Evolutionary conservation across 2,113 vertebrate species (phyloP).

Genomic region (Rafetus swinhoei): DNA sequence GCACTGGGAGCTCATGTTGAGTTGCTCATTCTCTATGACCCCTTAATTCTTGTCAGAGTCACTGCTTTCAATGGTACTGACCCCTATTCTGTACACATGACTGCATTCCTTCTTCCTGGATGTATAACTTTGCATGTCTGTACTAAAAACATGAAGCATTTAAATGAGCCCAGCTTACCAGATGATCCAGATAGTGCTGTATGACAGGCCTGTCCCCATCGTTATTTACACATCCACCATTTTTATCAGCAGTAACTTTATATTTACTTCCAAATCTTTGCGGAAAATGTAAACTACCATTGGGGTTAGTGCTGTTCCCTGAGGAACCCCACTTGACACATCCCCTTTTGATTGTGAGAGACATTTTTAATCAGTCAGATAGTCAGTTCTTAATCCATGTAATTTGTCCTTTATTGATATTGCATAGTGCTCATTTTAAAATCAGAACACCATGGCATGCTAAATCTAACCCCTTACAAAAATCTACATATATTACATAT

Average conservation of each 20-base stretch:
- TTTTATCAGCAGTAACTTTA: neutral
- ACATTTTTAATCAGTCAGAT: neutral
- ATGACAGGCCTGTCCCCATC: neutral
- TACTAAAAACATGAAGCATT: neutral
- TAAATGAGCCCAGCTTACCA: neutral
- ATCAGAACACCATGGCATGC: neutral
- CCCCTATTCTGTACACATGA: neutral
- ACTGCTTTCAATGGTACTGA: neutral
- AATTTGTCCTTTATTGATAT: fast-evolving
- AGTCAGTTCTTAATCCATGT: fast-evolving
- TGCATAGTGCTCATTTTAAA: neutral
- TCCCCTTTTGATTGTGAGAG: neutral
- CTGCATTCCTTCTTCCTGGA: neutral
- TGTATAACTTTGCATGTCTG: neutral
- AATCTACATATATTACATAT: neutral
- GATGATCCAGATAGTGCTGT: neutral
- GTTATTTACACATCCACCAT: neutral
- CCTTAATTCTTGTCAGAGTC: neutral
- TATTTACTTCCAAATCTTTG: neutral
- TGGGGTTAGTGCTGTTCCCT: fast-evolving
- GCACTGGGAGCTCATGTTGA: neutral
- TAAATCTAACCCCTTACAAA: neutral
- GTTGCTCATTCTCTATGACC: neutral
- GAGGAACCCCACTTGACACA: neutral
- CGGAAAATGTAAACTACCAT: fast-evolving